A percentile compares a stretch with the other conserved stretches of the same genome.
Evolutionary conservation across 1,140 invertebrate genomes (phyloP).

Genomic region (Tetragnatha versicolor): DNA sequence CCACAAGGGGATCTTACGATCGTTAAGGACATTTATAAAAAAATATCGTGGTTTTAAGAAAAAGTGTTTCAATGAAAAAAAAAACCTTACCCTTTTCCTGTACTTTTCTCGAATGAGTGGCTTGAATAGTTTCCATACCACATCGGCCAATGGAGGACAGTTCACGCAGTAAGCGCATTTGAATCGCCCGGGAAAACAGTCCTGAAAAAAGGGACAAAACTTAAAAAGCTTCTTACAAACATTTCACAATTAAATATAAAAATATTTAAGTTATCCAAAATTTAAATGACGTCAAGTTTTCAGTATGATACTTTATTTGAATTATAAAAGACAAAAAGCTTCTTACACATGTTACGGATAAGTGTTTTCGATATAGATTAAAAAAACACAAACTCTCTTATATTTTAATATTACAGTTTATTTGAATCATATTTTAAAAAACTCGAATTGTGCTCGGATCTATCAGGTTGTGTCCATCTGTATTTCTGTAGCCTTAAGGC

Average conservation of each 20-base stretch:
- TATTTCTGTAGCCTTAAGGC: too few species aligned
- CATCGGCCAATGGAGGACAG: conserved; percentile 38
- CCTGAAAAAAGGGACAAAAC: conserved; percentile 3
- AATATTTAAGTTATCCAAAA: too few species aligned
- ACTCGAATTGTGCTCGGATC: too few species aligned
- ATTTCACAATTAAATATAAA: too few species aligned
- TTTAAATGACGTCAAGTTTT: not conserved
- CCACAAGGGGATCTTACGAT: too few species aligned
- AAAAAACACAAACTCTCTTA: not conserved
- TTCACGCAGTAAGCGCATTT: conserved; percentile 49
- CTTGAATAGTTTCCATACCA: conserved; percentile 50
- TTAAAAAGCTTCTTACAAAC: too few species aligned
- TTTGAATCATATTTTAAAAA: too few species aligned
- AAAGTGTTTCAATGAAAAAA: not conserved
- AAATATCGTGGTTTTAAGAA: too few species aligned
- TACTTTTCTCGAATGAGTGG: conserved; percentile 49
- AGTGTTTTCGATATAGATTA: not conserved
- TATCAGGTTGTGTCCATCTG: too few species aligned
- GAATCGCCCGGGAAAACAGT: conserved; percentile 48
- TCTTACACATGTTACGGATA: not conserved
- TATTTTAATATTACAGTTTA: too few species aligned
- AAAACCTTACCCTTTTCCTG: conserved; percentile 36
- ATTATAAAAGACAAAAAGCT: not conserved
- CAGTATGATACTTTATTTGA: not conserved
- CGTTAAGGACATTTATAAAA: too few species aligned